Evolutionary conservation across 2,888 invertebrate genomes (phyloP).

Genomic region (Lamellibrachia satsuma): DNA sequence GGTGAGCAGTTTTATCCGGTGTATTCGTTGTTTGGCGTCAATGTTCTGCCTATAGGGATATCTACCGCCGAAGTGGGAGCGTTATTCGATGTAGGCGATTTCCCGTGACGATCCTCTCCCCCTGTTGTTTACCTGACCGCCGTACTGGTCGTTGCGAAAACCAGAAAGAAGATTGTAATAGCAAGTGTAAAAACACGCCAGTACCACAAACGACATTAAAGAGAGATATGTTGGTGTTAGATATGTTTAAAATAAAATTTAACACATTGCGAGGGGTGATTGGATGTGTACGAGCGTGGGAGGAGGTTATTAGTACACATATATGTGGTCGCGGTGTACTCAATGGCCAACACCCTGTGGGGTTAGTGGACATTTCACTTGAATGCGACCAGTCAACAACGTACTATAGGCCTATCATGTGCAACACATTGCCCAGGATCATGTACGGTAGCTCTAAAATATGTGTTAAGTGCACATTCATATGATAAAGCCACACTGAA

Average conservation of each 20-base stretch:
- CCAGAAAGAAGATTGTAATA: neutral
- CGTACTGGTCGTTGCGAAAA: neutral
- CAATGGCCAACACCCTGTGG: too few relatives aligned
- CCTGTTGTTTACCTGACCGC: neutral
- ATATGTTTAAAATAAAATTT: neutral
- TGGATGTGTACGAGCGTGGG: neutral
- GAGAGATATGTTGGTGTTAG: neutral
- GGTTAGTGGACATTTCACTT: too few relatives aligned
- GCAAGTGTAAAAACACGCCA: neutral
- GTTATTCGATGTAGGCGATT: neutral
- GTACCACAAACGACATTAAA: neutral
- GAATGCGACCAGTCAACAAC: too few relatives aligned
- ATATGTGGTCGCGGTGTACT: neutral
- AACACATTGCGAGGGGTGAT: neutral
- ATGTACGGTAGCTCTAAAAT: too few relatives aligned
- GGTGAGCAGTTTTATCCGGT: neutral
- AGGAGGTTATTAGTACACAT: neutral
- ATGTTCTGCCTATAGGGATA: neutral
- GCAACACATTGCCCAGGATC: too few relatives aligned
- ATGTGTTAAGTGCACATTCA: too few relatives aligned
- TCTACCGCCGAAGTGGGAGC: neutral
- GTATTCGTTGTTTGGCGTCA: neutral
- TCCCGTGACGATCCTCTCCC: neutral
- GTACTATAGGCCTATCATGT: too few relatives aligned
- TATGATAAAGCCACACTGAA: too few relatives aligned